A percentile compares a stretch with the other conserved stretches of the same genome.
phyloP scores from a whole-genome alignment of 2,888 invertebrate genomes.

The Apamea monoglypha region DNA sequence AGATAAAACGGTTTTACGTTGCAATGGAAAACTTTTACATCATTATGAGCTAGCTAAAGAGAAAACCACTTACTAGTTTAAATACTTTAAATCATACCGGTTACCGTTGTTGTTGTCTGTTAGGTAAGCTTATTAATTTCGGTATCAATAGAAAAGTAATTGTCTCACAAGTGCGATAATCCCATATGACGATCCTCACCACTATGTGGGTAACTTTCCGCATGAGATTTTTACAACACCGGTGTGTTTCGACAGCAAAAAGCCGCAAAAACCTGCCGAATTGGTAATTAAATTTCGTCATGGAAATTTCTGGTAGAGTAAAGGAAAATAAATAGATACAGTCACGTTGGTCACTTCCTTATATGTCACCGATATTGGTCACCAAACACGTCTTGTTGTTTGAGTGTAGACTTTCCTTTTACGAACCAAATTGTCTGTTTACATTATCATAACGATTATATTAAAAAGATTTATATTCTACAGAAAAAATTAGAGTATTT shows the following conservation, averaged over 20 bases:
- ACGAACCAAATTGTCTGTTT: constrained; percentile 5
- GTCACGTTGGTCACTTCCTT: constrained; percentile 20
- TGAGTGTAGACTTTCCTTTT: constrained; percentile 11
- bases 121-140: no score
- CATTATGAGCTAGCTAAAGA: neutral
- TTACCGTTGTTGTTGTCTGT: neutral
- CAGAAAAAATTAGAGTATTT: neutral
- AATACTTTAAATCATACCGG: neutral
- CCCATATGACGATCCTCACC: neutral
- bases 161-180: neutral
- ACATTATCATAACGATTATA: neutral
- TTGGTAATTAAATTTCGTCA: constrained; percentile 10
- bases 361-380: neutral
- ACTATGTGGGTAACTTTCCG: neutral
- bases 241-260: constrained; percentile 2
- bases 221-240: neutral
- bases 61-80: constrained; percentile 2
- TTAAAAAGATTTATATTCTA: neutral
- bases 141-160: no score
- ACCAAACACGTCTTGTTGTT: constrained; percentile 1
- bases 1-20: neutral
- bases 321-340: neutral
- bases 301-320: constrained; percentile 7
- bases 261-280: neutral
- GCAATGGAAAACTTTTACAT: neutral